phyloP scores from a whole-genome alignment of 2,113 vertebrate genomes.

The Monarcha castaneiventris region DNA sequence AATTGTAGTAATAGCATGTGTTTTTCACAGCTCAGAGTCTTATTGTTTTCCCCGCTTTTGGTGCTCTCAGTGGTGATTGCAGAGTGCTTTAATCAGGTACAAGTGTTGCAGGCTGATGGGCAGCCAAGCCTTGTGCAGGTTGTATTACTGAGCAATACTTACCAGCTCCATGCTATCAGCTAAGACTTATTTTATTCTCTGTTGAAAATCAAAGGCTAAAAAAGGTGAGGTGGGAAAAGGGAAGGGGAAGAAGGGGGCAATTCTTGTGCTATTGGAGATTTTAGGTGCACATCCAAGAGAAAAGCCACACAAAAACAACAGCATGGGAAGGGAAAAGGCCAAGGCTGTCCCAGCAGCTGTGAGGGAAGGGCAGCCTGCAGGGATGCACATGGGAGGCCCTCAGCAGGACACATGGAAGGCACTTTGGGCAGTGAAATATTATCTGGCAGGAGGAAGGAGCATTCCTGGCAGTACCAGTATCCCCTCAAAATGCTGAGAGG shows the following conservation, averaged over 20 bases:
- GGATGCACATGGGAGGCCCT: background rate
- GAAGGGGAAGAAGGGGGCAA: background rate
- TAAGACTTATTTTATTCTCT: background rate
- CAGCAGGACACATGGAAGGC: background rate
- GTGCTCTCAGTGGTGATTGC: background rate
- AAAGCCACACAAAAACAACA: background rate
- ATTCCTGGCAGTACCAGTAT: background rate
- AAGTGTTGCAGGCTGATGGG: background rate
- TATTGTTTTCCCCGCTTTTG: background rate
- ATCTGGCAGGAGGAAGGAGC: background rate
- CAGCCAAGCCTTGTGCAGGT: background rate
- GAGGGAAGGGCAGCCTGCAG: background rate
- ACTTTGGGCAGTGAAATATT: background rate
- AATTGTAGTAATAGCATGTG: background rate
- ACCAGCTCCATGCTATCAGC: background rate
- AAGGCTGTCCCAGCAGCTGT: fast-evolving
- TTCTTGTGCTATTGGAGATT: background rate
- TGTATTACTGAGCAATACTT: background rate
- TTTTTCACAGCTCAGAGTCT: background rate
- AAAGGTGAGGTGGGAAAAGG: background rate
- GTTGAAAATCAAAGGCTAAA: background rate
- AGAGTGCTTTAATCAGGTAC: background rate
- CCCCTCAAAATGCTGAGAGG: background rate
- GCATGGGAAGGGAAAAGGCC: background rate
- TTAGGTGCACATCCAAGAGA: background rate